Evolutionary conservation across 2,888 invertebrate genomes (phyloP).

Genomic region (Agrenia bidenticulata): DNA sequence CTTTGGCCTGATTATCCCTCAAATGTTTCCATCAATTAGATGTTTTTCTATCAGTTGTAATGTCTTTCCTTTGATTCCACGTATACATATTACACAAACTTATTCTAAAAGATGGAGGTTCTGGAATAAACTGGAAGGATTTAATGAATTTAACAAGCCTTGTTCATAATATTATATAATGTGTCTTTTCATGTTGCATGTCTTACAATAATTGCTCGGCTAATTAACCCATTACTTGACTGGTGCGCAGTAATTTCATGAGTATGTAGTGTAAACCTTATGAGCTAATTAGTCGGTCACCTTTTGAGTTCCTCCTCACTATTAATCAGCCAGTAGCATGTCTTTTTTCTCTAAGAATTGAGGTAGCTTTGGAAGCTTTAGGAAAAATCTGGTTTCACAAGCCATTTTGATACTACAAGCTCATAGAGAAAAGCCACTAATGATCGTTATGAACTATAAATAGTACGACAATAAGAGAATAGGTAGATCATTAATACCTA

Average conservation of each 20-base stretch:
- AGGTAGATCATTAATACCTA: too few species aligned
- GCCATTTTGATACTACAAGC: too few species aligned
- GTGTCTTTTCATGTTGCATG: conserved; percentile 46
- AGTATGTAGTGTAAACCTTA: conserved; percentile 25
- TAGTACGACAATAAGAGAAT: too few species aligned
- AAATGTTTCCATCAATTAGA: conserved; percentile 29
- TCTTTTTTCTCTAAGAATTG: conserved; percentile 27
- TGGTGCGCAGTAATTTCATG: conserved; percentile 17
- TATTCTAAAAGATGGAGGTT: background rate
- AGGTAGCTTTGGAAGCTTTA: background rate
- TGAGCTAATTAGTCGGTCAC: conserved; percentile 47
- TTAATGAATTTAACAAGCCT: background rate
- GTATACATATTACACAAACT: background rate
- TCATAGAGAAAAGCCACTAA: background rate
- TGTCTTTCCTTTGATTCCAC: background rate
- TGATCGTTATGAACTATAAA: background rate
- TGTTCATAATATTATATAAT: background rate
- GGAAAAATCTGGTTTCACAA: conserved; percentile 19
- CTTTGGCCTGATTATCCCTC: background rate
- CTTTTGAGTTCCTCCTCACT: conserved; percentile 29
- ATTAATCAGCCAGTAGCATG: conserved; percentile 33
- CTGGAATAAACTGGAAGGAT: conserved; percentile 1
- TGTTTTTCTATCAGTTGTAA: conserved; percentile 6
- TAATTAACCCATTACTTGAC: conserved; percentile 53
- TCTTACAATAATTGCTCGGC: conserved; percentile 51